Base-by-base conservation (phyloP, 2,113 vertebrate genomes). In the Hepsetus odoe region DNA sequence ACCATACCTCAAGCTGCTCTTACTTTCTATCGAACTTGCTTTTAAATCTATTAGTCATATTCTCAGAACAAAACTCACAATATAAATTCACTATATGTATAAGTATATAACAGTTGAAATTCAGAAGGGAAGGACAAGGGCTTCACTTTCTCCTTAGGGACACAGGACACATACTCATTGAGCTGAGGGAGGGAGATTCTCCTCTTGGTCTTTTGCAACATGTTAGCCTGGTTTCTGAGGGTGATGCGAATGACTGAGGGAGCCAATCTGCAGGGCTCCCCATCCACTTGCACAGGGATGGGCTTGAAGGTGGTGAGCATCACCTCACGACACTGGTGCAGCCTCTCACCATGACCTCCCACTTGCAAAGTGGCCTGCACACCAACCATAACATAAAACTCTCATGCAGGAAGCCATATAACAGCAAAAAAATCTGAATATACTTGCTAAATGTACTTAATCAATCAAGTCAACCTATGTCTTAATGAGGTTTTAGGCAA, bases 241-340 rank as follows among this genome's bases (percentile, higher is more conserved):
- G 86, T 91, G 73, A 99, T 98, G 80, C 56, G 89, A 80, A 99
- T 98, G 83, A 96, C 58, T 0, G 97, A 99, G 2, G 97, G 92
- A 0, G 94, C 90, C 58, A 99, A 92, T 76, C 93, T 95, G 85
- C 97, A 99, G 67, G 97, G 97, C 74, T 99, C 97, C 0, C 97
- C 97, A 0, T 99, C 97, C 44, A 99, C 97, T 91, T 99, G 97
- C 94, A 99, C 96, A 0, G 97, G 97, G 86, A 99, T 98, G 82
- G 96, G 92, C 94, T 97, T 99, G 81, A 79, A 93, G 0, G 96
- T 99, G 85, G 93, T 96, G 59, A 99, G 94, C 46, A 94, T 89
- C 79, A 96, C 97, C 69, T 97, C 95, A 0, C 92, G 94, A 66
- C 97, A 98, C 92, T 99, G 97, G 5, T 94, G 93, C 74, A 99